Evolutionary conservation across 2,113 vertebrate species (phyloP), one percentile per base, ranked within the genome.

Genomic region (Sander vitreus): DNA sequence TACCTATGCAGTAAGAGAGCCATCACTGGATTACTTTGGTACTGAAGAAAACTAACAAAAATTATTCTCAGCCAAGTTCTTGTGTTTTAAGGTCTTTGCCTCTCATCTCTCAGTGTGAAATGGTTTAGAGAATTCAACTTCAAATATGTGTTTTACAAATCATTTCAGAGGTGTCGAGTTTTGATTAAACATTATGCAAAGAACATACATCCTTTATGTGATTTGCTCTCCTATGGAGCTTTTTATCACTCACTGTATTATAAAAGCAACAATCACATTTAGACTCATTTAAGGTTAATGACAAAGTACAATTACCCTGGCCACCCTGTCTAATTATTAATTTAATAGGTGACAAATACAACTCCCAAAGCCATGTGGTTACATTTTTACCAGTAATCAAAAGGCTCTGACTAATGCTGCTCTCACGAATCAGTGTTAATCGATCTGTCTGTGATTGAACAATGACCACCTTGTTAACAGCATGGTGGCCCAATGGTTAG

Each of bases 391-490:
- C 68, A 43, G 75, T 59, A 62, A 82, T 23, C 70, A 53, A 15
- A 45, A 54, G 73, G 59, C 67, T 70, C 25, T 33, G 73, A 59
- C 43, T 75, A 64, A 30, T 48, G n/a, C 67, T 36, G 18, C 85
- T 60, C 50, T 62, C 30, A 39, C 30, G 83, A 81, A 69, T 77
- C 67, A 48, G 50, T 76, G 89, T 85, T 21, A 83, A 89, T 85
- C 62, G n/a, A 0, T 64, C 50, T 13, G 45, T 66, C 83, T 21
- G 76, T 21, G 64, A 88, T 89, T 81, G 33, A 82, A 66, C 69
- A 87, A 86, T 60, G 81, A 90, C 86, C 73, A 43, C 68, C 67
- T 81, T 57, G 83, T 89, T 90, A 87, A 85, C 85, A 76, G 47
- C 27, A 27, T 27, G 27, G 27, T 27, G 27, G 27, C 27, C 27